Conservation (phyloP, 2,888 invertebrate genomes). For the Drosophila lutescens region DNA sequence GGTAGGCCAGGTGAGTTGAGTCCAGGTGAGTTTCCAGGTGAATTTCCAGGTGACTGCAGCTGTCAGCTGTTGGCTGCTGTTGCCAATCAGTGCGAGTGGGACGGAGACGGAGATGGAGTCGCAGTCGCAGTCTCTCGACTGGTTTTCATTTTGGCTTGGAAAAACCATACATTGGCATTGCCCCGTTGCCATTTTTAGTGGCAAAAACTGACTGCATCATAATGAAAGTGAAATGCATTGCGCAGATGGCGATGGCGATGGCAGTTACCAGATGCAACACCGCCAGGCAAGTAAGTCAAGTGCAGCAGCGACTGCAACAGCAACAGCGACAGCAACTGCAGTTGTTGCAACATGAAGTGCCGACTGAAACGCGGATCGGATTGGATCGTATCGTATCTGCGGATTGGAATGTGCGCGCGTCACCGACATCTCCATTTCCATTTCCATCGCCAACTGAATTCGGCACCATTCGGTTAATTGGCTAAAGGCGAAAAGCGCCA, state of each 20-base stretch:
- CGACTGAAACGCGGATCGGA: constrained; percentile 37
- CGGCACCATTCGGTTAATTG: constrained; percentile 72
- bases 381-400: constrained; percentile 39
- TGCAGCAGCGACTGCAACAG: constrained; percentile 33
- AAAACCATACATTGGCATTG: constrained; percentile 73
- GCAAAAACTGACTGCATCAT: constrained; percentile 81
- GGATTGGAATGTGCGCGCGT: constrained; percentile 64
- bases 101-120: not conserved
- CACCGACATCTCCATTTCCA: constrained; percentile 52
- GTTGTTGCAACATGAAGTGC: constrained; percentile 77
- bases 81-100: constrained; percentile 46
- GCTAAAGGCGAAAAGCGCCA: constrained; percentile 42
- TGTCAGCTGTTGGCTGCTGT: constrained; percentile 70
- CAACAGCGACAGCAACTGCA: constrained; percentile 48
- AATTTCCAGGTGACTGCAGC: constrained; percentile 46
- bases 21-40: constrained; percentile 5
- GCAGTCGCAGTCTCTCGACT: constrained; percentile 47
- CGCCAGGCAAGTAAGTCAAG: constrained; percentile 65
- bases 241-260: constrained; percentile 70
- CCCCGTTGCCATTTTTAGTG: constrained; percentile 78
- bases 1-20: constrained; percentile 41
- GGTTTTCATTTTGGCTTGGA: constrained; percentile 78
- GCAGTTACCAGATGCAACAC: constrained; percentile 71
- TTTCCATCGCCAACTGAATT: constrained; percentile 26
- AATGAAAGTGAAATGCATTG: constrained; percentile 82